Base-by-base conservation (phyloP, 2,113 vertebrate genomes). In the Muscicapa adusta region DNA sequence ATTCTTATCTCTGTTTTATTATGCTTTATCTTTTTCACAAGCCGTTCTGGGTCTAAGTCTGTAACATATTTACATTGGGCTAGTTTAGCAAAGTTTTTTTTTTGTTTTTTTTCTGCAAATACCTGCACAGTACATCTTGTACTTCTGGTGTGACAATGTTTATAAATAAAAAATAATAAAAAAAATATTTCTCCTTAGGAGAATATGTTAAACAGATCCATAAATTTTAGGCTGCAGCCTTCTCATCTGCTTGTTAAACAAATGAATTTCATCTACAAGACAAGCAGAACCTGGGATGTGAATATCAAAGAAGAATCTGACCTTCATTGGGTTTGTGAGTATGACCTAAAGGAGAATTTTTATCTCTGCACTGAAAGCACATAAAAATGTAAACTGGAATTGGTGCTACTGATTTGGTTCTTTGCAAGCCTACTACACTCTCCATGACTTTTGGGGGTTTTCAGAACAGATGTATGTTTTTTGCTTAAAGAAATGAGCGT, bases 11-110 rank as follows among this genome's bases (percentile, higher is more conserved):
- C 62, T 50, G 23, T 84, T 92, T 87, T 91, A 78, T 89, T 91
- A 33, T 63, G n/a, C 33, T 93, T 93, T 91, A 88, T 79, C 67
- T 94, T 92, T 93, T 78, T 71, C 51, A 87, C 34, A 77, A 86
- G 19, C 45, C 19, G 24, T 56, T 88, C 70, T 53, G 33, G 22
- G 33, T 93, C 33, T 56, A 75, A 51, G 26, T 57, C 48, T 75
- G 38, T 56, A 85, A 57, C 19, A 14, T 80, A 79, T 85, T 94
- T 91, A 89, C 61, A 65, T 16, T 86, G 50, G 14, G 18, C 67
- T 91, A 67, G 24, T 93, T 86, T 91, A 84, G 73, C 29, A 78
- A 77, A 24, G 17, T 67, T 67, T 9, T 60, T 33, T 5, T 56
- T 67, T 67, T 9, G 56, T 33, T 5, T 56, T 45, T 85, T 81